Evolutionary conservation across 1,140 invertebrate species (phyloP), one percentile per base, ranked within the genome.

Genomic region (Polyergus mexicanus): DNA sequence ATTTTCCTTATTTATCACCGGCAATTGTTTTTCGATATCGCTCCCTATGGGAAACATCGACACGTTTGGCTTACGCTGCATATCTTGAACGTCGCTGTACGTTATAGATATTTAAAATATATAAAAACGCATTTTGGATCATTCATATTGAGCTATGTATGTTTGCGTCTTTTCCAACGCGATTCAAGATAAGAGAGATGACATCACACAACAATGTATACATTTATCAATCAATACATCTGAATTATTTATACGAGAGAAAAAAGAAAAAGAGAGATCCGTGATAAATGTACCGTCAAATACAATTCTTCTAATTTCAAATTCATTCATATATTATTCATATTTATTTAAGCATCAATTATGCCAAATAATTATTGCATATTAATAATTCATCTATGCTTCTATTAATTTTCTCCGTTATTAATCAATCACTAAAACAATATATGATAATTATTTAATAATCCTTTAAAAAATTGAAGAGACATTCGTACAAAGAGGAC

Each of bases 1-100:
- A 91, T 89, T 91, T 91, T 83, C 66, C 56, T 91, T 91, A 91
- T 91, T 91, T 91, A 91, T 91, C 76, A 38, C 72, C 65, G 51
- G 38, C 89, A 84, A 91, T 89, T 88, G 87, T 90, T 91, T 87
- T 77, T 87, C 90, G 80, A 89, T 85, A 87, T 85, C 78, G 89
- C 56, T 69, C 74, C 74, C 84, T 44, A 6, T 35, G 87, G 84
- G 66, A 71, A 89, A 86, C 38, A 41, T 35, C 72, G 32, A 41
- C 54, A 81, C 83, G 71, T 60, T 75, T 63, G 25, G 54, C n/a
- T 75, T 62, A 62, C 44, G 75, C 65, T 54, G 38, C n/a, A 19
- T 54, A 68, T 75, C 84, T 80, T 88, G 84, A 84, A 71, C 74
- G 28, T 60, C 16, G 44, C 28, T 58, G 25, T 35, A 81, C 32